These are phyloP conservation scores for Oryzias curvinotus DNA, from an alignment of 2,113 vertebrate species.

Conservation along the genomic window DNA sequence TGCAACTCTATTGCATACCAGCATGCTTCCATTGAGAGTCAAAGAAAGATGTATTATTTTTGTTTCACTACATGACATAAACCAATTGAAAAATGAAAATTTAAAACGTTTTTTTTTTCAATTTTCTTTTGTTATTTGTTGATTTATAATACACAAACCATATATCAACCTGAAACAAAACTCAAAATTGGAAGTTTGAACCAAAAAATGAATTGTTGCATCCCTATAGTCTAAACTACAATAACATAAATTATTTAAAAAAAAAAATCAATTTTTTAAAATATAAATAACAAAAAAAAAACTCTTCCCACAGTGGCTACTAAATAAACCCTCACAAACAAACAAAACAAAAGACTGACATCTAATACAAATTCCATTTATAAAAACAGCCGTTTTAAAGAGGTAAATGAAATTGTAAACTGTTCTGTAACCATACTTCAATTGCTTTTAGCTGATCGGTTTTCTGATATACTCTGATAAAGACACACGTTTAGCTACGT, in stretches of 20 bases:
- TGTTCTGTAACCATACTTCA: constrained; percentile 2
- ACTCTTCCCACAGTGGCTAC: not conserved
- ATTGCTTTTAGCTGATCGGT: not conserved
- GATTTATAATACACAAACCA: no score
- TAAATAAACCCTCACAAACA: constrained; percentile 8
- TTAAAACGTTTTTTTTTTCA: no score
- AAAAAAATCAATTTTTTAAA: not conserved
- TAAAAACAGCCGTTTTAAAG: constrained; percentile 18
- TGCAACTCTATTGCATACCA: no score
- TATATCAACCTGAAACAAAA: no score
- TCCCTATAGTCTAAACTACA: no score
- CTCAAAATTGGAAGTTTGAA: no score
- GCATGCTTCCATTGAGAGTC: no score
- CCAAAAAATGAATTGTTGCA: no score
- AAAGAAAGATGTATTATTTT: no score
- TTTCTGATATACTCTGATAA: not conserved
- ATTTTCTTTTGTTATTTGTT: no score
- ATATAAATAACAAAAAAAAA: not conserved
- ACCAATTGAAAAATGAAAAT: no score
- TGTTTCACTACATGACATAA: no score
- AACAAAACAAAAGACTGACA: not conserved
- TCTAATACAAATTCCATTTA: constrained; percentile 16
- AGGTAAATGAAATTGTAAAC: constrained; percentile 18
- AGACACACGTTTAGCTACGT: not conserved
- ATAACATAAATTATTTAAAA: not conserved